These are phyloP conservation scores for Conistra vaccinii DNA, from an alignment of 2,888 invertebrate species.

Conservation along the genomic window DNA sequence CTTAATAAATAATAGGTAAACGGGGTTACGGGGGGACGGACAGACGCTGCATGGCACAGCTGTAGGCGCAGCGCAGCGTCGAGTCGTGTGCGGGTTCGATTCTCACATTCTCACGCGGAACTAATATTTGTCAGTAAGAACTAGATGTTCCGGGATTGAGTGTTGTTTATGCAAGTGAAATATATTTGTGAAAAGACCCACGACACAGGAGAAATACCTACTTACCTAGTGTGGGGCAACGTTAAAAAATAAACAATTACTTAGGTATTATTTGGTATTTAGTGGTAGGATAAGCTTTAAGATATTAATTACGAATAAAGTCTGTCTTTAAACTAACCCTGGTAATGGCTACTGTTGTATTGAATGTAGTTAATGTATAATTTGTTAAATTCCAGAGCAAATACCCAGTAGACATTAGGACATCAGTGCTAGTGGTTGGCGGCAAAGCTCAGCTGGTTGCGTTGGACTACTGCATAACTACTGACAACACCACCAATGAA, in stretches of 20 bases:
- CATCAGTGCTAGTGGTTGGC: slow-evolving; percentile 95
- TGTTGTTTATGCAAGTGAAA: neutral
- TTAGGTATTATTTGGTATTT: neutral
- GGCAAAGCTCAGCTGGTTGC: slow-evolving; percentile 95
- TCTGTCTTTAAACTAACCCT: neutral
- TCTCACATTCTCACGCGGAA: slow-evolving; percentile 1
- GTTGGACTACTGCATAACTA: slow-evolving; percentile 94
- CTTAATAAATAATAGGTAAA: neutral
- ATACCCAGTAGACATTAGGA: slow-evolving; percentile 95
- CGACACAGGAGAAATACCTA: neutral
- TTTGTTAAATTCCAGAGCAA: slow-evolving; percentile 91
- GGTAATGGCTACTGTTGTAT: neutral
- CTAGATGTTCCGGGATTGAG: neutral
- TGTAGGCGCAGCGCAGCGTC: neutral
- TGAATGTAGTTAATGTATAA: neutral
- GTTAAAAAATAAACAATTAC: neutral
- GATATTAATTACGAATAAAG: too few species aligned
- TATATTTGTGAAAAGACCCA: neutral
- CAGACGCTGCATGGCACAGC: neutral
- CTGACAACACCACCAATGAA: slow-evolving; percentile 78
- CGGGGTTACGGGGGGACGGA: too few species aligned
- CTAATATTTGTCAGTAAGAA: neutral
- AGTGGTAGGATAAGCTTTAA: neutral
- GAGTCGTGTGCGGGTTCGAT: slow-evolving; percentile 9
- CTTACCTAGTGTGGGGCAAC: neutral